Evolutionary conservation across 2,888 invertebrate genomes (phyloP).

Genomic region (Torymus aiolomorphi): DNA sequence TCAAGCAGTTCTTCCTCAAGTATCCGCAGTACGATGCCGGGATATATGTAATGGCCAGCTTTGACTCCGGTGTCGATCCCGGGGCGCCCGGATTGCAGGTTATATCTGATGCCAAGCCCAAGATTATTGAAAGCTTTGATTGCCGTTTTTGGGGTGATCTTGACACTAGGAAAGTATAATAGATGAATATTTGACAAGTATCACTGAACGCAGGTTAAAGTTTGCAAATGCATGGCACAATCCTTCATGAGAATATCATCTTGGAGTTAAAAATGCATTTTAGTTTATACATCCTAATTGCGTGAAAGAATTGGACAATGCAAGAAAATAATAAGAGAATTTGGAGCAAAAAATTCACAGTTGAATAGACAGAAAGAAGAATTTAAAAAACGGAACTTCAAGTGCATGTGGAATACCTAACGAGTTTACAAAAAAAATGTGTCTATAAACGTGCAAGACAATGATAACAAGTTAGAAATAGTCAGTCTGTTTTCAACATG

Average conservation of each 20-base stretch:
- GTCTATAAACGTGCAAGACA: constrained; percentile 93
- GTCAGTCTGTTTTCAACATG: too few relatives aligned
- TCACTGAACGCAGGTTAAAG: constrained; percentile 93
- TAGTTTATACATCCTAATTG: constrained; percentile 90
- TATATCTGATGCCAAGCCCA: constrained; percentile 91
- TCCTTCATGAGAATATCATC: constrained; percentile 88
- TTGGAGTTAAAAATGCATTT: constrained; percentile 91
- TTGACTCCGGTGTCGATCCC: constrained; percentile 99
- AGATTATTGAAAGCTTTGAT: constrained; percentile 96
- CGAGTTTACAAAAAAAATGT: constrained; percentile 90
- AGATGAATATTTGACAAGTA: constrained; percentile 87
- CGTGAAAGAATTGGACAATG: constrained; percentile 88
- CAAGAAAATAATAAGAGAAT: constrained; percentile 76
- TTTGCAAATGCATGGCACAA: constrained; percentile 90
- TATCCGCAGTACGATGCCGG: constrained; percentile 92
- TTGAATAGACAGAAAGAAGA: constrained; percentile 85
- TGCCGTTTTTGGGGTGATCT: constrained; percentile 98
- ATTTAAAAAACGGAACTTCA: constrained; percentile 92
- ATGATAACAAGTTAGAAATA: constrained; percentile 93
- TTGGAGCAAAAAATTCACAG: constrained; percentile 82
- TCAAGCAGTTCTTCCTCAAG: constrained; percentile 89
- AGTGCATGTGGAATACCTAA: constrained; percentile 88
- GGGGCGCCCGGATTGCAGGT: constrained; percentile 94
- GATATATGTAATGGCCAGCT: constrained; percentile 94
- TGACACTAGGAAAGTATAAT: constrained; percentile 86